Percentiles rank a stretch among this genome's conserved stretches.
Conservation (phyloP, 2,888 invertebrate genomes). For the Callosobruchus maculatus region DNA sequence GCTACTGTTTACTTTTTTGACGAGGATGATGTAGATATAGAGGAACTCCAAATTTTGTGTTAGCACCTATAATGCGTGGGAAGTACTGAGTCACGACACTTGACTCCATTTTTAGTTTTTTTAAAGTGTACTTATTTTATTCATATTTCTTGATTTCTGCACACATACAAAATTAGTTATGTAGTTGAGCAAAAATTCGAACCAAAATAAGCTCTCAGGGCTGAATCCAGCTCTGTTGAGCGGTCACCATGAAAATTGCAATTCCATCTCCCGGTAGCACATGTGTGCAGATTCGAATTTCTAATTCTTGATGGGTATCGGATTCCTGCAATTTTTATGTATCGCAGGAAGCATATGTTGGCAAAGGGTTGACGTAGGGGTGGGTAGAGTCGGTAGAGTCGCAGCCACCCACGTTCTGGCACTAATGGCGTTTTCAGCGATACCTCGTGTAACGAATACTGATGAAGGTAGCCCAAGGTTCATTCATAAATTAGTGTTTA, state of each 20-base stretch:
- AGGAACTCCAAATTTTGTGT: no score
- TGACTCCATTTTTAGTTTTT: no score
- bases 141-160: no score
- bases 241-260: not conserved
- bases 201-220: no score
- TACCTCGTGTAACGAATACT: not conserved
- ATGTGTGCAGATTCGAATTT: constrained; percentile 21
- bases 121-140: no score
- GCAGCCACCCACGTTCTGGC: not conserved
- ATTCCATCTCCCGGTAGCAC: not conserved
- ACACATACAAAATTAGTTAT: no score
- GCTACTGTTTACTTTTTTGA: no score
- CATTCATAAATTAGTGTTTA: not conserved
- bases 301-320: constrained; percentile 20
- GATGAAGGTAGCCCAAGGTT: not conserved
- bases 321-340: constrained; percentile 11
- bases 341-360: not conserved
- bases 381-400: no score
- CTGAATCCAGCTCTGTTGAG: not conserved
- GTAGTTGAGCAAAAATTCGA: no score
- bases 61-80: no score
- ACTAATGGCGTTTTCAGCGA: not conserved
- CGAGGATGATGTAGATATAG: no score
- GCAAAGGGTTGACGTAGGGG: not conserved
- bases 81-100: no score